These are phyloP conservation scores for Rhamnusium bicolor DNA, from an alignment of 2,888 invertebrate genomes.

Conservation along the genomic window DNA sequence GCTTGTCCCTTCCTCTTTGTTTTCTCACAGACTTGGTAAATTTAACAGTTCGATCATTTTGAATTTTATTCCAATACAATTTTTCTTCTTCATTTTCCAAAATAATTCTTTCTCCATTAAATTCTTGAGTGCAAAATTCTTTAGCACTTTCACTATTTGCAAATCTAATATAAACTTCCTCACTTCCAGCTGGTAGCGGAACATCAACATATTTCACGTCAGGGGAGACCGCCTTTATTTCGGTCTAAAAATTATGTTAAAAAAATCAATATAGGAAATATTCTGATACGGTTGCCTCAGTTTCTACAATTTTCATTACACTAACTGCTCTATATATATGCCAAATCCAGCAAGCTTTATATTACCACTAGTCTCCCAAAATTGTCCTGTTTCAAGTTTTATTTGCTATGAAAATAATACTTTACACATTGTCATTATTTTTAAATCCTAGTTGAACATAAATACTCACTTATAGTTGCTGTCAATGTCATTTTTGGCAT, in stretches of 20 bases:
- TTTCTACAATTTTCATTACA: no score
- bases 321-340: no score
- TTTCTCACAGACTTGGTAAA: constrained; percentile 71
- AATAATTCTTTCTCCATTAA: constrained; percentile 37
- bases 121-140: constrained; percentile 61
- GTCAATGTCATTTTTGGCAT: no score
- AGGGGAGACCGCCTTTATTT: constrained; percentile 75
- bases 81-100: constrained; percentile 77
- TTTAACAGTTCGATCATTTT: constrained; percentile 75
- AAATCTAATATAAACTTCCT: constrained; percentile 80
- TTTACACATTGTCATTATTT: no score
- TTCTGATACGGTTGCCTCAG: no score
- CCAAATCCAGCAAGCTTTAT: no score
- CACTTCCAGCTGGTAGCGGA: constrained; percentile 76
- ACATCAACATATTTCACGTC: constrained; percentile 87
- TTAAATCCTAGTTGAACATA: no score
- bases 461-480: no score
- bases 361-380: no score
- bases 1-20: constrained; percentile 76
- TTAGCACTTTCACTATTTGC: constrained; percentile 72
- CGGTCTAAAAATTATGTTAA: constrained; percentile 76
- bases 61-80: constrained; percentile 87
- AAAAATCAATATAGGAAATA: not conserved
- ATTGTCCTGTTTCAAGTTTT: no score
- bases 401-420: no score